phyloP scores from a whole-genome alignment of 1,140 invertebrate species.

The Tetraneura akinire region DNA sequence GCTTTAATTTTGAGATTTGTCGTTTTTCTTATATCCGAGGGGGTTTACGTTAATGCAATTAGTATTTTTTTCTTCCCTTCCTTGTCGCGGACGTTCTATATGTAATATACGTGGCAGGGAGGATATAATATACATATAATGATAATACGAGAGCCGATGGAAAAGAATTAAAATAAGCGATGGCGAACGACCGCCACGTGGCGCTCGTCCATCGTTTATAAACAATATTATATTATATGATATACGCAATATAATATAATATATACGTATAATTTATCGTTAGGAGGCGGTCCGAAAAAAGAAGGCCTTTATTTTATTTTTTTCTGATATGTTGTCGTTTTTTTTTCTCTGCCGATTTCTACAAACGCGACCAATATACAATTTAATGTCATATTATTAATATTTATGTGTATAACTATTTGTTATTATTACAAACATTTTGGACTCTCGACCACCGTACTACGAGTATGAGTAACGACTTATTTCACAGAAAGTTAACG shows the following conservation, averaged over 20 bases:
- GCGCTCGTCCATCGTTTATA: not conserved
- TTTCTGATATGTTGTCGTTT: not conserved
- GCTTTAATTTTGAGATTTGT: constrained; percentile 17
- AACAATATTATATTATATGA: constrained; percentile 30
- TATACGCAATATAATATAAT: too few species aligned
- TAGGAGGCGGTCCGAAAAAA: not conserved
- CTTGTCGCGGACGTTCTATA: not conserved
- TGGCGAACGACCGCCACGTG: constrained; percentile 24
- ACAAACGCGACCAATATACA: not conserved
- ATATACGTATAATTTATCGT: not conserved
- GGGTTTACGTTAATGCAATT: constrained; percentile 26
- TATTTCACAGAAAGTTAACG: too few species aligned
- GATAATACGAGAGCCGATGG: not conserved
- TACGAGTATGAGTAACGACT: too few species aligned
- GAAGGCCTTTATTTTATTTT: not conserved
- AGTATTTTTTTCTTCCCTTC: not conserved
- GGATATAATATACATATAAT: too few species aligned
- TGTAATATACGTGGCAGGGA: too few species aligned
- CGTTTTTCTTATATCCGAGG: not conserved
- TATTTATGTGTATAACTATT: too few species aligned
- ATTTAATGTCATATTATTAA: not conserved
- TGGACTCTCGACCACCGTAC: too few species aligned
- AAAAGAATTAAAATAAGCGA: constrained; percentile 33
- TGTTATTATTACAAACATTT: too few species aligned
- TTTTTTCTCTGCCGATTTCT: not conserved